Evolutionary conservation across 2,113 vertebrate genomes (phyloP).

Genomic region (Phrynosoma platyrhinos): DNA sequence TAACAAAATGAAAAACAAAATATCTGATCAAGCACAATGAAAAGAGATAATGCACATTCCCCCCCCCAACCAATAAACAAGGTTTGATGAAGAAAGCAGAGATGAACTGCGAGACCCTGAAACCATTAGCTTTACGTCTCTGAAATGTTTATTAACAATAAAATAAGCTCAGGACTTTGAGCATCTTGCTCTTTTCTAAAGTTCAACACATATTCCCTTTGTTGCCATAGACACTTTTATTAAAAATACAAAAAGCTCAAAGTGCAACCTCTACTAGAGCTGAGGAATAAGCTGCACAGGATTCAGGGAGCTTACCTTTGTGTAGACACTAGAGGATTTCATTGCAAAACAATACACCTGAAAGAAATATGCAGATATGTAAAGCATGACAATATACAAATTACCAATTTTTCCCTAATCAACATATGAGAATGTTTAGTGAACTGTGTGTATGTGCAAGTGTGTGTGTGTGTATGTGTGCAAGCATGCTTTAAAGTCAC

Average conservation of each 20-base stretch:
- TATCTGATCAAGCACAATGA: no score
- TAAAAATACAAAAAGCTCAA: not conserved
- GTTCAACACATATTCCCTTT: not conserved
- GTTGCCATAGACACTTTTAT: not conserved
- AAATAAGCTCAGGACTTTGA: not conserved
- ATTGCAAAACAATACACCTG: not conserved
- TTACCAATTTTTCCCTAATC: no score
- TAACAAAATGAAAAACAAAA: no score
- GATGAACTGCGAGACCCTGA: not conserved
- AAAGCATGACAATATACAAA: not conserved
- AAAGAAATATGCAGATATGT: not conserved
- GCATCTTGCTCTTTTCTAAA: not conserved
- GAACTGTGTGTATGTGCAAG: no score
- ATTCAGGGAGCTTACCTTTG: not conserved
- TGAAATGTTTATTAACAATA: slow-evolving; percentile 1
- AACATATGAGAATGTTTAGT: no score
- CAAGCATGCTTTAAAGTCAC: no score
- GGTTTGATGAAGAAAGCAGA: not conserved
- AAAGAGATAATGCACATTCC: no score
- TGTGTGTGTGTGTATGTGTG: no score
- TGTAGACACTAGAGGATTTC: not conserved
- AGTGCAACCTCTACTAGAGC: not conserved
- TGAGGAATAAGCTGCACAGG: not conserved
- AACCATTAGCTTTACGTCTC: not conserved
- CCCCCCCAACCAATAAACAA: no score